A percentile compares a stretch with the other conserved stretches of the same genome.
phyloP scores from a whole-genome alignment of 1,140 invertebrate species.

The Leptinotarsa lineolata region DNA sequence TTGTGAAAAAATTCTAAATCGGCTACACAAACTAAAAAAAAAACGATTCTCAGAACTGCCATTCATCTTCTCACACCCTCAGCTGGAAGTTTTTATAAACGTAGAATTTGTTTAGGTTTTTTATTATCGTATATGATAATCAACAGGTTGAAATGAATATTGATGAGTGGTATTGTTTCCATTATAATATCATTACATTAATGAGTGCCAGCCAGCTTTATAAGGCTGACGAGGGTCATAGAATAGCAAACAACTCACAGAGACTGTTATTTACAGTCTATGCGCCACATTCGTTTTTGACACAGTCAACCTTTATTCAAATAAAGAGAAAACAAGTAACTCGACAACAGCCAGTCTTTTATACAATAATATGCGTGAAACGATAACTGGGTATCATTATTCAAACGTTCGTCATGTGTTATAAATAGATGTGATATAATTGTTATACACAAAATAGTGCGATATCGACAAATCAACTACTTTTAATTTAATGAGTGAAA shows the following conservation, averaged over 20 bases:
- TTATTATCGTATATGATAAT: conserved; percentile 1
- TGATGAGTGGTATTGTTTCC: background rate
- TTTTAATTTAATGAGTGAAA: too few relatives aligned
- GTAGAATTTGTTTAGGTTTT: background rate
- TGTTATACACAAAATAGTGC: background rate
- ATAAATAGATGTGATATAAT: conserved; percentile 4
- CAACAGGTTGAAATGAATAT: background rate
- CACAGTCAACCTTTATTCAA: too few relatives aligned
- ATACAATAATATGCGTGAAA: background rate
- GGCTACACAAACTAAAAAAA: too few relatives aligned
- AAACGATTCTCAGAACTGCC: too few relatives aligned
- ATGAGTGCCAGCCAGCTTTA: background rate
- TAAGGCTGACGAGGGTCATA: background rate
- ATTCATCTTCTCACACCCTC: too few relatives aligned
- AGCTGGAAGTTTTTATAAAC: background rate
- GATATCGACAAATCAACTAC: too few relatives aligned
- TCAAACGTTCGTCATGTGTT: background rate
- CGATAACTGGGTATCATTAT: background rate
- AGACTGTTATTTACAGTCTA: background rate
- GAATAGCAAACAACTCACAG: background rate
- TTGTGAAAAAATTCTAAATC: too few relatives aligned
- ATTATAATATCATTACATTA: background rate
- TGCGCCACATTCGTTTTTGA: background rate
- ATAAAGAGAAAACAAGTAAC: too few relatives aligned
- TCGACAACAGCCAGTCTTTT: too few relatives aligned